A percentile compares a stretch with the other conserved stretches of the same genome.
Evolutionary conservation across 2,888 invertebrate species (phyloP).

Genomic region (Lysandra bellargus): DNA sequence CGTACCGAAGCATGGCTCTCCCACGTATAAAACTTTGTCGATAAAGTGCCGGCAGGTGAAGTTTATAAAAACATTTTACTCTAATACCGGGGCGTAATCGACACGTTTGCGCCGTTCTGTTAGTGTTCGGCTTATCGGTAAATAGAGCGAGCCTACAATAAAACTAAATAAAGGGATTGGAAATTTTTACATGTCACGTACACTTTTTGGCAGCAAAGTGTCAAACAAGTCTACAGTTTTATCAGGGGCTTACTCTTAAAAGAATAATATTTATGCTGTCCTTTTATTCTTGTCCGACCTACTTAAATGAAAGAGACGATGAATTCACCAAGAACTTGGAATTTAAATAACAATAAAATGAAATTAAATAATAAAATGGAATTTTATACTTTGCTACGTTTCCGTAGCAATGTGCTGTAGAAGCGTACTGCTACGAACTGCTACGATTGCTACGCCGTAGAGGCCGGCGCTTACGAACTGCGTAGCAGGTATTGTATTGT

Average conservation of each 20-base stretch:
- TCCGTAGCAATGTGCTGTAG: not conserved
- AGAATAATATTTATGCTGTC: not conserved
- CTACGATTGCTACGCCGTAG: not conserved
- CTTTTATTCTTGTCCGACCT: not conserved
- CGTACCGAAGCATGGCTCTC: too few species aligned
- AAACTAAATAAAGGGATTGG: not conserved
- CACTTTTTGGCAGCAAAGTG: not conserved
- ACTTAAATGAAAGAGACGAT: not conserved
- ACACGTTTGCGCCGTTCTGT: slow-evolving; percentile 32
- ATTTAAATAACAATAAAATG: not conserved
- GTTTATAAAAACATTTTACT: slow-evolving; percentile 51
- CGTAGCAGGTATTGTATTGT: not conserved
- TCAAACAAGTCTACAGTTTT: not conserved
- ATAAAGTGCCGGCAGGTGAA: slow-evolving; percentile 50
- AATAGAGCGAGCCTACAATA: not conserved
- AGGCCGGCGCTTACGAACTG: not conserved
- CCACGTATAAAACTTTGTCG: slow-evolving; percentile 16
- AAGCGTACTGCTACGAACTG: not conserved
- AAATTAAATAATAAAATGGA: not conserved
- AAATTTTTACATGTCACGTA: slow-evolving; percentile 18
- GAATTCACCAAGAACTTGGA: not conserved
- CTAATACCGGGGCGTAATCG: slow-evolving; percentile 46
- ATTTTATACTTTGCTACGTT: too few species aligned
- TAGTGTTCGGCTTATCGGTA: slow-evolving; percentile 15
- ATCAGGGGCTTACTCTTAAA: not conserved